Percentiles rank a stretch among this genome's conserved stretches.
Evolutionary conservation across 2,797 vertebrate genomes (phyloP).

Genomic region (Pteropus rufus): DNA sequence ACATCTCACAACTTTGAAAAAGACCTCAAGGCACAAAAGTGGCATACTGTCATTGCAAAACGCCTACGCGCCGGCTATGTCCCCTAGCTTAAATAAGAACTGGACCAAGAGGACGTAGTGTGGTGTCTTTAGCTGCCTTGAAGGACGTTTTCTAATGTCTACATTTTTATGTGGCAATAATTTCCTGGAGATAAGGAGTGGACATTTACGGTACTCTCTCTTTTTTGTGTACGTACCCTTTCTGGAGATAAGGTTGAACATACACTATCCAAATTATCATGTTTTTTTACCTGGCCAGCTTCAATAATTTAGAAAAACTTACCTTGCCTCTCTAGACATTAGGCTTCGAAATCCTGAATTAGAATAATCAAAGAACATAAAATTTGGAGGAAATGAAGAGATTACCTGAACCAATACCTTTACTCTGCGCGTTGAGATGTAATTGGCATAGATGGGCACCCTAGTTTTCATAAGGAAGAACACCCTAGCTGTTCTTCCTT

Average conservation of each 20-base stretch:
- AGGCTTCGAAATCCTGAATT: not conserved
- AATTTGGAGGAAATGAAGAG: not conserved
- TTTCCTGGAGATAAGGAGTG: not conserved
- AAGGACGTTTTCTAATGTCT: not conserved
- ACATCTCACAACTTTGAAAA: not conserved
- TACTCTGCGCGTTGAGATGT: not conserved
- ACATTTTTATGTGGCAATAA: not conserved
- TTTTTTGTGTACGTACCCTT: not conserved
- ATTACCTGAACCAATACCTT: not conserved
- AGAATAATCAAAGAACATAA: not conserved
- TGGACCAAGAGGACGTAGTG: not conserved
- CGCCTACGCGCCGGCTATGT: not conserved
- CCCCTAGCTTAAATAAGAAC: not conserved
- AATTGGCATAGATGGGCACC: not conserved
- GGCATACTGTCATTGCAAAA: not conserved
- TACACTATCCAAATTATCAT: not conserved
- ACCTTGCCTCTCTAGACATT: not conserved
- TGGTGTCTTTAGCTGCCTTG: not conserved
- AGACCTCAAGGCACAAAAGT: not conserved
- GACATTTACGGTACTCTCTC: too few species aligned
- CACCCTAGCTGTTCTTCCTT: not conserved
- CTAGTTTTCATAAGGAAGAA: not conserved
- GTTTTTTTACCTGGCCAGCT: not conserved
- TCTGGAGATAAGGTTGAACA: not conserved
- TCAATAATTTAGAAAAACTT: not conserved